Percentiles rank a stretch among this genome's conserved stretches.
Conservation (phyloP, 2,888 invertebrate genomes). For the Chrysina gloriosa region DNA sequence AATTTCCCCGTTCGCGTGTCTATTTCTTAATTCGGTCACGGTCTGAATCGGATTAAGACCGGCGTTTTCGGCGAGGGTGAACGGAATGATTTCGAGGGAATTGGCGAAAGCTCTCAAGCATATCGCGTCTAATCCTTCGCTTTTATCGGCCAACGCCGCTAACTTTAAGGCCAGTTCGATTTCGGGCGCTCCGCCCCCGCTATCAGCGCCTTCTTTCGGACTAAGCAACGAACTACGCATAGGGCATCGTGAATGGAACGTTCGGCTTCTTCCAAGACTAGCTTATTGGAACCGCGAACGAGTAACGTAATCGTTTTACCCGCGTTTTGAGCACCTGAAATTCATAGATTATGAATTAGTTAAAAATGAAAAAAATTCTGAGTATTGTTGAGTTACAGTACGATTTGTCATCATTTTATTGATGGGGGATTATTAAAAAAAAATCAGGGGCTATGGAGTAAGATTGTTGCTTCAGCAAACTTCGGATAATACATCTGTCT, state of each 20-base stretch:
- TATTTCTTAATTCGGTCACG: conserved; percentile 94
- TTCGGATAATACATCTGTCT: too few relatives aligned
- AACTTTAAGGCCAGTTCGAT: conserved; percentile 91
- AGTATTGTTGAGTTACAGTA: too few relatives aligned
- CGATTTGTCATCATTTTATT: too few relatives aligned
- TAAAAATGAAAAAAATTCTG: too few relatives aligned
- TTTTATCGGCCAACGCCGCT: conserved; percentile 82
- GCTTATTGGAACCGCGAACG: conserved; percentile 88
- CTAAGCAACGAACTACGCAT: conserved; percentile 94
- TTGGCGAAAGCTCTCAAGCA: conserved; percentile 96
- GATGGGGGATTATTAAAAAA: neutral
- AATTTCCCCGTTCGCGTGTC: conserved; percentile 88
- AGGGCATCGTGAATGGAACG: conserved; percentile 87
- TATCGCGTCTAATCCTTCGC: conserved; percentile 94
- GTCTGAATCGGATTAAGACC: conserved; percentile 71
- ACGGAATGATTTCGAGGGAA: conserved; percentile 93
- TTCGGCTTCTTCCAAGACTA: conserved; percentile 84
- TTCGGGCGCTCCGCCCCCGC: conserved; percentile 99
- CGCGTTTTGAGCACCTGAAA: conserved; percentile 74
- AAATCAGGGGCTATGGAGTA: too few relatives aligned
- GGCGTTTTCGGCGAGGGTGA: conserved; percentile 91
- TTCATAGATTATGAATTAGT: conserved; percentile 41
- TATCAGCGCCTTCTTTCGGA: conserved; percentile 90
- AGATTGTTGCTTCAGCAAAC: too few relatives aligned
- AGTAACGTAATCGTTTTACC: conserved; percentile 94